Percentiles rank a stretch among this genome's conserved stretches.
Evolutionary conservation across 1,140 invertebrate species (phyloP).

Genomic region (Leptoteleia sp.): DNA sequence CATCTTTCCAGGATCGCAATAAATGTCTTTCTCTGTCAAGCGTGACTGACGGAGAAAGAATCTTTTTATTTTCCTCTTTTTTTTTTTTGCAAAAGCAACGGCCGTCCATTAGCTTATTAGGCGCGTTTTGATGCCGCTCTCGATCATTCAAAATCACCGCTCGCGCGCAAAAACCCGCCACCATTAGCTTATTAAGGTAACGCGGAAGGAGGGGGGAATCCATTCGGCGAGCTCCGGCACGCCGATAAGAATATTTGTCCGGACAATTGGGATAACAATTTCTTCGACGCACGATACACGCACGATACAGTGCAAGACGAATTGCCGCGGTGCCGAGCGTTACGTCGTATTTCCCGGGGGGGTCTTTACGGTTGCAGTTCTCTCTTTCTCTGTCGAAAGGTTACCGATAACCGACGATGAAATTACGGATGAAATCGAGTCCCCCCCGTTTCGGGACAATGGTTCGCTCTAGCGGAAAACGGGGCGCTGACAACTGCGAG

Average conservation of each 20-base stretch:
- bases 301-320: too few relatives aligned
- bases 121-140: conserved; percentile 53
- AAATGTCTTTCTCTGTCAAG: conserved; percentile 37
- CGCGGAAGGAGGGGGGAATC: too few relatives aligned
- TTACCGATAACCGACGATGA: conserved; percentile 35
- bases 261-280: conserved; percentile 1
- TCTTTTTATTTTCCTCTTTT: too few relatives aligned
- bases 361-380: too few relatives aligned
- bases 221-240: too few relatives aligned
- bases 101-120: conserved; percentile 66
- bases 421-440: conserved; percentile 41
- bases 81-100: conserved; percentile 51
- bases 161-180: conserved; percentile 24
- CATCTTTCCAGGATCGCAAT: conserved; percentile 40
- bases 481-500: conserved; percentile 2
- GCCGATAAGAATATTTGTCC: not conserved
- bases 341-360: conserved; percentile 18
- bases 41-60: too few relatives aligned
- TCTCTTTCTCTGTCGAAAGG: too few relatives aligned
- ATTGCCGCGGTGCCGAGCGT: too few relatives aligned
- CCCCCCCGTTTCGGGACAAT: conserved; percentile 25
- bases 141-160: conserved; percentile 43
- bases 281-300: not conserved
- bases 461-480: conserved; percentile 50
- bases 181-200: conserved; percentile 64